Evolutionary conservation across 2,888 invertebrate species (phyloP).

Genomic region (Caenorhabditis virilis): DNA sequence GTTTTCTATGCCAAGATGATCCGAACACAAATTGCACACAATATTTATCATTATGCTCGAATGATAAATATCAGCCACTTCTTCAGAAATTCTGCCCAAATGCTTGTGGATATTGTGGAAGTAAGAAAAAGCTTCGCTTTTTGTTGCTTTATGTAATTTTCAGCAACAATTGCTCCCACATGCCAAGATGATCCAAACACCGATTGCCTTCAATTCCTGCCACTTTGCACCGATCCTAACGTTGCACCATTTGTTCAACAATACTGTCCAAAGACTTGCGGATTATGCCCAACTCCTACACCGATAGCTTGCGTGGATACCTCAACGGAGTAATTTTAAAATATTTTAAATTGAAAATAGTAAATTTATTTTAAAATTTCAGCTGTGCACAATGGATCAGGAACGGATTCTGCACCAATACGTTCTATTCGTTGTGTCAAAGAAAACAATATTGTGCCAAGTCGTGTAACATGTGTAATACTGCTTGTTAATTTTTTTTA

Average conservation of each 20-base stretch:
- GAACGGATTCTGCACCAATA: constrained; percentile 26
- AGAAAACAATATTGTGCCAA: constrained; percentile 28
- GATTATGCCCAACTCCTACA: constrained; percentile 15
- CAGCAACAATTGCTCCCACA: too few relatives aligned
- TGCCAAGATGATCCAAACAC: constrained; percentile 35
- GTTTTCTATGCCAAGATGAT: constrained; percentile 26
- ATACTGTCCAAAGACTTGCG: constrained; percentile 28
- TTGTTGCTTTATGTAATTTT: too few relatives aligned
- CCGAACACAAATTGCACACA: constrained; percentile 29
- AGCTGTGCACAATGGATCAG: constrained; percentile 24
- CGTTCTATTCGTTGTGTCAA: constrained; percentile 20
- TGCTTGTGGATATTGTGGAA: constrained; percentile 36
- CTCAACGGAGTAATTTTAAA: too few relatives aligned
- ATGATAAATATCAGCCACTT: constrained; percentile 25
- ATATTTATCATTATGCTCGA: constrained; percentile 18
- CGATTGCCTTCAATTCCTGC: constrained; percentile 17
- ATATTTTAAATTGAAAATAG: too few relatives aligned
- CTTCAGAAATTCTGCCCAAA: constrained; percentile 23
- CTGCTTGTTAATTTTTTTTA: constrained; percentile 11
- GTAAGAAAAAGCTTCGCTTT: too few relatives aligned
- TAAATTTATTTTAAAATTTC: too few relatives aligned
- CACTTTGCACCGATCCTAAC: constrained; percentile 20
- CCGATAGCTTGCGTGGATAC: constrained; percentile 22
- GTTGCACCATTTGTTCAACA: constrained; percentile 21
- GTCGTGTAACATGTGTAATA: constrained; percentile 19